These are phyloP conservation scores for Sigmodon hispidus DNA, from an alignment of 2,113 vertebrate genomes.

Conservation along the genomic window DNA sequence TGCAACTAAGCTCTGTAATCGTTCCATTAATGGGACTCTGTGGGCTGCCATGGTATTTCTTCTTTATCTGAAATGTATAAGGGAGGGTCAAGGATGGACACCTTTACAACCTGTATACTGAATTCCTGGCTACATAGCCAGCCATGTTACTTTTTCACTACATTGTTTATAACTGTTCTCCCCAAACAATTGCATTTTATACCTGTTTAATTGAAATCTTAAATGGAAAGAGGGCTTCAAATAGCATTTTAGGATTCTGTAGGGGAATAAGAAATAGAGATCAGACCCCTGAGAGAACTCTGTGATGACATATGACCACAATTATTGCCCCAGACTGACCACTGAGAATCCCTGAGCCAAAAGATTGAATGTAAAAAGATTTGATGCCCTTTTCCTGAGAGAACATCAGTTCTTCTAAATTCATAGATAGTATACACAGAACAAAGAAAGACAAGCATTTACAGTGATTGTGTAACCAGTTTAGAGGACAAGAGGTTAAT, in stretches of 20 bases:
- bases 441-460: constrained; percentile 41
- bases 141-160: neutral
- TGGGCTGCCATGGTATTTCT: neutral
- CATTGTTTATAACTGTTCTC: neutral
- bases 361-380: neutral
- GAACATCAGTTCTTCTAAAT: neutral
- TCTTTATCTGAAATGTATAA: neutral
- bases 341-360: neutral
- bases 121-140: neutral
- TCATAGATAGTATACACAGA: constrained; percentile 12
- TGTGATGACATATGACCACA: constrained; percentile 27
- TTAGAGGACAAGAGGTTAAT: constrained; percentile 62
- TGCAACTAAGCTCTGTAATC: neutral
- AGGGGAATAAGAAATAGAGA: constrained; percentile 25
- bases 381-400: constrained; percentile 33
- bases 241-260: constrained; percentile 25
- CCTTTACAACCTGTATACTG: neutral
- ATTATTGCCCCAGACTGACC: constrained; percentile 21
- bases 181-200: neutral
- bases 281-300: neutral
- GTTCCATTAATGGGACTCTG: neutral
- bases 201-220: constrained; percentile 7
- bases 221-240: neutral
- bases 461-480: neutral
- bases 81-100: neutral